Evolutionary conservation across 2,797 vertebrate genomes (phyloP).

Genomic region (Anas georgica): DNA sequence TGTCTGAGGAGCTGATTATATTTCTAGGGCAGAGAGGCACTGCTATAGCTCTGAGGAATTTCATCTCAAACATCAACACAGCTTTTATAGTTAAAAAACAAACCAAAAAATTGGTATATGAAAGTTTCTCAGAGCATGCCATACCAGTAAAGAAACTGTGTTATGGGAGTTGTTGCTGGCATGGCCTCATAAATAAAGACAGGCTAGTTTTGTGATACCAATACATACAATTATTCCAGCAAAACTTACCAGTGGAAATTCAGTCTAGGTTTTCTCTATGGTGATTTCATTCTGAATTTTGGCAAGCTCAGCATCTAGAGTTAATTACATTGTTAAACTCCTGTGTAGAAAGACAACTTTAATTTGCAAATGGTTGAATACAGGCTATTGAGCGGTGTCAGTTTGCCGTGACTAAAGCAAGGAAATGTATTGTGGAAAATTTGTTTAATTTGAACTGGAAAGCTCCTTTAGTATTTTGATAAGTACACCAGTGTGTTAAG

Average conservation of each 20-base stretch:
- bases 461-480: not conserved
- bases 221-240: not conserved
- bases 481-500: not conserved
- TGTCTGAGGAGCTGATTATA: not conserved
- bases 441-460: not conserved
- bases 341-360: not conserved
- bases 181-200: accelerated
- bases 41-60: not conserved
- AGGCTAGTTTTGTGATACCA: not conserved
- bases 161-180: not conserved
- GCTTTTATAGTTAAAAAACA: not conserved
- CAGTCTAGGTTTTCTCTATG: not conserved
- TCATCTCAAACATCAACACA: not conserved
- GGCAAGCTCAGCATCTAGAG: not conserved
- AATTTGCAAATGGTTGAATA: not conserved
- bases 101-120: not conserved
- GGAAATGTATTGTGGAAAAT: not conserved
- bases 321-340: not conserved
- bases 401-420: not conserved
- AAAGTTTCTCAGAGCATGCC: not conserved
- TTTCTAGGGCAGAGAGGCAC: not conserved
- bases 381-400: not conserved
- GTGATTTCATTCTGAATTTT: not conserved
- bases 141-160: not conserved
- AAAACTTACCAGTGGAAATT: not conserved